Percentiles rank a stretch among this genome's conserved stretches.
phyloP scores from a whole-genome alignment of 2,113 vertebrate species.

The Chauna torquata region DNA sequence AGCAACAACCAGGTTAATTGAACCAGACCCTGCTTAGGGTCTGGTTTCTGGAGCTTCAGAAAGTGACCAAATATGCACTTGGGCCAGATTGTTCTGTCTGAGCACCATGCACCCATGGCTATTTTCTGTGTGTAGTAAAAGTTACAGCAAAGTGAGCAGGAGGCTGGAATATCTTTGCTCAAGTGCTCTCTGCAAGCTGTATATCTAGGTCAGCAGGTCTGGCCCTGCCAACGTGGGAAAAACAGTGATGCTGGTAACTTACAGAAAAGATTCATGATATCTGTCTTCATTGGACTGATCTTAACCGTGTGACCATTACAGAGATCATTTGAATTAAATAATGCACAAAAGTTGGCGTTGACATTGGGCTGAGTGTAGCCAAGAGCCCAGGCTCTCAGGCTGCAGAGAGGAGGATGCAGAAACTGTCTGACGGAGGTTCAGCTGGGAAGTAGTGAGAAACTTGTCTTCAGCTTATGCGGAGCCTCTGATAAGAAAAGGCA shows the following conservation, averaged over 20 bases:
- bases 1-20: background rate
- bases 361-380: background rate
- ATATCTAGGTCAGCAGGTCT: background rate
- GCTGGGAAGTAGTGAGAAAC: background rate
- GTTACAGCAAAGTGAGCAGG: background rate
- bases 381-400: background rate
- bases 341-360: background rate
- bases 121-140: background rate
- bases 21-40: background rate
- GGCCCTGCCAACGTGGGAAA: background rate
- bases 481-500: background rate
- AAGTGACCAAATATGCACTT: background rate
- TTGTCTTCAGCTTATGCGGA: background rate
- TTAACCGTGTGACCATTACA: background rate
- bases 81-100: background rate
- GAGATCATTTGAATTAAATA: background rate
- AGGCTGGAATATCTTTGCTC: background rate
- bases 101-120: fast-evolving
- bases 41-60: background rate
- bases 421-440: background rate
- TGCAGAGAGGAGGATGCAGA: background rate
- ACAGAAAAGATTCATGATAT: background rate
- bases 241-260: background rate
- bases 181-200: background rate
- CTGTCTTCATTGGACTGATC: background rate